Percentiles rank a stretch among this genome's conserved stretches.
Evolutionary conservation across 2,113 vertebrate genomes (phyloP).

Genomic region (Sander vitreus): DNA sequence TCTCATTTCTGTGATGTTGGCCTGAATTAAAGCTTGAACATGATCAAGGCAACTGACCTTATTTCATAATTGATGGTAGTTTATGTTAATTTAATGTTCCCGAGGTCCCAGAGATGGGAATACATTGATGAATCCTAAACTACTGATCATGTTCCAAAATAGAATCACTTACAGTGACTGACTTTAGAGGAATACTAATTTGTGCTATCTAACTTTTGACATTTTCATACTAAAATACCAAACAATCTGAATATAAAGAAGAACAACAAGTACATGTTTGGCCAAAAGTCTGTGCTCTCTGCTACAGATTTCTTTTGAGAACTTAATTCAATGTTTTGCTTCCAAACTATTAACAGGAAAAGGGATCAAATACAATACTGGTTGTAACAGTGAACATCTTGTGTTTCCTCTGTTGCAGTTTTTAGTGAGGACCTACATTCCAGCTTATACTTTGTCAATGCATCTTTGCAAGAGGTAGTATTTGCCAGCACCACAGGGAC

Average conservation of each 20-base stretch:
- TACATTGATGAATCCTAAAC: slow-evolving; percentile 49
- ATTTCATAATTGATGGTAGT: slow-evolving; percentile 68
- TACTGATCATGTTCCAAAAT: slow-evolving; percentile 24
- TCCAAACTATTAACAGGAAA: slow-evolving; percentile 4
- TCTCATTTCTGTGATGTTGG: slow-evolving; percentile 53
- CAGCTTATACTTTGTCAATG: slow-evolving; percentile 99
- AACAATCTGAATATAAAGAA: not conserved
- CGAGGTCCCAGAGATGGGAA: slow-evolving; percentile 48
- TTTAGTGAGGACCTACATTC: slow-evolving; percentile 97
- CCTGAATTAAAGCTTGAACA: slow-evolving; percentile 54
- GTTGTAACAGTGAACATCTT: slow-evolving; percentile 25
- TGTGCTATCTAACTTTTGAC: not conserved
- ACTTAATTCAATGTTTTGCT: not conserved
- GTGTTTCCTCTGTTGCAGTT: slow-evolving; percentile 86
- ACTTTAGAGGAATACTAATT: slow-evolving; percentile 21
- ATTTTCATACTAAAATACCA: not conserved
- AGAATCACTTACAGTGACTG: slow-evolving; percentile 9
- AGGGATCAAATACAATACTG: not conserved
- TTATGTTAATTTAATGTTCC: slow-evolving; percentile 68
- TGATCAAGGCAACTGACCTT: slow-evolving; percentile 57
- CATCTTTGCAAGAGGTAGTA: slow-evolving; percentile 99
- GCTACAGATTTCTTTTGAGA: not conserved
- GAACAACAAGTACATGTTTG: not conserved
- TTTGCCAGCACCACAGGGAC: slow-evolving; percentile 99
- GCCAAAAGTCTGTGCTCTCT: not conserved